Evolutionary conservation across 2,113 vertebrate genomes (phyloP).

Genomic region (Irena cyanogastra): DNA sequence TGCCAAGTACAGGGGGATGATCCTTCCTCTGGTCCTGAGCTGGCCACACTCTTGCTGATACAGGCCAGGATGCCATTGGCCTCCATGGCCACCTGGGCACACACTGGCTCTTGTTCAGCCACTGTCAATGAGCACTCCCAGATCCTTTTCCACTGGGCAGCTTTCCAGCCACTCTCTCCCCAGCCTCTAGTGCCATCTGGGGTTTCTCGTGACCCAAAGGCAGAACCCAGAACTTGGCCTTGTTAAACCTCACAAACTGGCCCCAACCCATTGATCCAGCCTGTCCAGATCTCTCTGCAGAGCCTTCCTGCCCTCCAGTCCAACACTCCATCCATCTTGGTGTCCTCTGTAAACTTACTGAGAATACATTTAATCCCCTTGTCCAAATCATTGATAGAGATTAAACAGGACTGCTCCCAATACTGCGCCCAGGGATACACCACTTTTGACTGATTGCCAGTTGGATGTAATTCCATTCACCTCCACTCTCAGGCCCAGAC

Average conservation of each 20-base stretch:
- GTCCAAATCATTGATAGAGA: neutral
- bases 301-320: neutral
- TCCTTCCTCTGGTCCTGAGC: accelerated
- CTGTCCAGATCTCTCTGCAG: neutral
- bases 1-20: accelerated
- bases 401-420: neutral
- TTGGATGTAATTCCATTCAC: neutral
- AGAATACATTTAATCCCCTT: neutral
- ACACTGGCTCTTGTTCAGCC: neutral
- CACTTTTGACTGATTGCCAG: neutral
- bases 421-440: neutral
- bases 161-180: neutral
- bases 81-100: neutral
- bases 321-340: neutral
- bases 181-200: neutral
- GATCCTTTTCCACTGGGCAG: neutral
- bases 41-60: accelerated
- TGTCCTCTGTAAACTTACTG: neutral
- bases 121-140: neutral
- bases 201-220: neutral
- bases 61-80: neutral
- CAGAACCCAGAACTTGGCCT: accelerated
- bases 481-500: neutral
- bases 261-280: neutral
- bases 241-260: neutral